Conservation (phyloP, 2,888 invertebrate species). For the Tipula unca region DNA sequence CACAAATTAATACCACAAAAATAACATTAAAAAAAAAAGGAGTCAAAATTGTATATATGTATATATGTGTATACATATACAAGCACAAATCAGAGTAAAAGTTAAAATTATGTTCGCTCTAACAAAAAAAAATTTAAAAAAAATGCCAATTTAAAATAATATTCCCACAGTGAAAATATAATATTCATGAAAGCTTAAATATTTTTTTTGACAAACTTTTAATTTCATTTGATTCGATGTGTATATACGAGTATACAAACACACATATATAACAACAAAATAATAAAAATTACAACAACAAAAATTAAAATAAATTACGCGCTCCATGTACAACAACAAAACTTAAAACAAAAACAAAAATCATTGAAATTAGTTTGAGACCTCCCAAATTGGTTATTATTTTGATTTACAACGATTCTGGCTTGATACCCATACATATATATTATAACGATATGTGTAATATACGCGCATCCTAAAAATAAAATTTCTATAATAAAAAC, state of each 20-base stretch:
- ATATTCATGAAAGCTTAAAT: not conserved
- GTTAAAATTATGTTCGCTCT: not conserved
- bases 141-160: not conserved
- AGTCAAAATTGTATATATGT: not conserved
- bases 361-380: constrained; percentile 14
- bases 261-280: not conserved
- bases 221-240: not conserved
- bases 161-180: constrained; percentile 8
- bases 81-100: not conserved
- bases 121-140: not conserved
- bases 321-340: not conserved
- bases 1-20: not conserved
- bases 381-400: constrained; percentile 19
- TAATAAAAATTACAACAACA: not conserved
- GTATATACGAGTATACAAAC: not conserved
- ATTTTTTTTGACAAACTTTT: not conserved
- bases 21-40: not conserved
- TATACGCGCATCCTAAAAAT: not conserved
- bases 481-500: not conserved
- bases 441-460: not conserved
- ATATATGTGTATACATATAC: not conserved
- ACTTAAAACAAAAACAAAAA: not conserved
- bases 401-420: not conserved
- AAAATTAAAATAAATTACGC: not conserved
- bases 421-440: not conserved